phyloP scores from a whole-genome alignment of 2,888 invertebrate genomes.

The Drosophila quasianomalipes region DNA sequence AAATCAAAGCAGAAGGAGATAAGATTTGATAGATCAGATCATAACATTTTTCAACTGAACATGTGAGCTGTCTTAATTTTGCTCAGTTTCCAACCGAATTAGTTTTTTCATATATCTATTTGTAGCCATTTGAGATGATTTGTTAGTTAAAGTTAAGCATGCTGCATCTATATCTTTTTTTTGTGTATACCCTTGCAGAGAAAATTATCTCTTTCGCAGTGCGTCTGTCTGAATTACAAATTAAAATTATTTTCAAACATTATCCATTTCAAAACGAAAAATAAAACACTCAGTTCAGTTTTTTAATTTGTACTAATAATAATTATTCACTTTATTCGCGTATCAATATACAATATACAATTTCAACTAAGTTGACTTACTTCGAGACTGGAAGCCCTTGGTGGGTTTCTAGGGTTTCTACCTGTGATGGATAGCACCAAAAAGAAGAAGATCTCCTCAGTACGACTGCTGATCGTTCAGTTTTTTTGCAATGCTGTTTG shows the following conservation, averaged over 20 bases:
- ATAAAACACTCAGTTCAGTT: neutral
- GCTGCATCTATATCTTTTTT: slow-evolving; percentile 54
- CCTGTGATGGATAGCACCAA: neutral
- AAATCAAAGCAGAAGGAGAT: slow-evolving; percentile 5
- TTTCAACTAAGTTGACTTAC: neutral
- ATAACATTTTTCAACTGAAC: slow-evolving; percentile 24
- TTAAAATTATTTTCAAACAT: neutral
- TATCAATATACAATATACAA: neutral
- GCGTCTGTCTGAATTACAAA: neutral
- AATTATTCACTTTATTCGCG: neutral
- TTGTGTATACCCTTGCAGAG: slow-evolving; percentile 26
- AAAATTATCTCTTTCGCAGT: too few species aligned
- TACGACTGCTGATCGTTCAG: neutral
- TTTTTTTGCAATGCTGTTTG: neutral
- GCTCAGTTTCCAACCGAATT: slow-evolving; percentile 36
- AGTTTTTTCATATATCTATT: slow-evolving; percentile 18
- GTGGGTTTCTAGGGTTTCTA: neutral
- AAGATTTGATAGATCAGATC: slow-evolving; percentile 13
- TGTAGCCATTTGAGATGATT: slow-evolving; percentile 28
- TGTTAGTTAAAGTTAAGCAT: slow-evolving; percentile 69
- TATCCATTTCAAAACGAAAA: neutral
- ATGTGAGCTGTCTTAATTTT: slow-evolving; percentile 73
- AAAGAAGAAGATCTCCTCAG: neutral
- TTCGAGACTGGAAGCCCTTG: neutral
- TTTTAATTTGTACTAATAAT: neutral